These are phyloP conservation scores for Cyanoramphus novaezelandiae DNA, from an alignment of 2,113 vertebrate genomes.

Conservation along the genomic window DNA sequence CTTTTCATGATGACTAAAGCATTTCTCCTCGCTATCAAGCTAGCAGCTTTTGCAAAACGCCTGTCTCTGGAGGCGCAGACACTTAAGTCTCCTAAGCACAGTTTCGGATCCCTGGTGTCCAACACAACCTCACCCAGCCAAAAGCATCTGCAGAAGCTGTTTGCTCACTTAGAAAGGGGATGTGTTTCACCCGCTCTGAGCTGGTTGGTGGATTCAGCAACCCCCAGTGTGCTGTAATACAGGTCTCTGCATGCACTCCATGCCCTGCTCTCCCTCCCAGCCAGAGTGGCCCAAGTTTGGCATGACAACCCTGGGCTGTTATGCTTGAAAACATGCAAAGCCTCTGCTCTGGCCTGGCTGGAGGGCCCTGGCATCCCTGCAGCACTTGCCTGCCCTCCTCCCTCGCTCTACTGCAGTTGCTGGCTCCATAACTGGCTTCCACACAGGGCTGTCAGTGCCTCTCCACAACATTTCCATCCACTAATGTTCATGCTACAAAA, in stretches of 20 bases:
- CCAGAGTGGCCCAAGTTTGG: not conserved
- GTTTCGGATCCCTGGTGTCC: not conserved
- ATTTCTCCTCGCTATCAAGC: not conserved
- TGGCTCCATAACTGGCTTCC: not conserved
- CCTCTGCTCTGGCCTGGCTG: not conserved
- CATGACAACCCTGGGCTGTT: not conserved
- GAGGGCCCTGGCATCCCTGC: not conserved
- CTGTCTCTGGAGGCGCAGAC: not conserved
- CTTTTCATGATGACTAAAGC: not conserved
- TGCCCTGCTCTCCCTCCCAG: not conserved
- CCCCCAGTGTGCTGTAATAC: not conserved
- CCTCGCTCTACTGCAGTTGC: not conserved
- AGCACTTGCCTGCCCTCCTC: accelerated
- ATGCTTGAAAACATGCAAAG: not conserved
- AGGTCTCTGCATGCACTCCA: accelerated
- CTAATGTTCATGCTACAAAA: not conserved
- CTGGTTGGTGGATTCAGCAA: not conserved
- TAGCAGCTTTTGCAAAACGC: not conserved
- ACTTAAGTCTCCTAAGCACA: not conserved
- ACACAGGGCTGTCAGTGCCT: not conserved
- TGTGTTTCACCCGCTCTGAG: accelerated
- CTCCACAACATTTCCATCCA: accelerated
- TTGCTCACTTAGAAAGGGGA: not conserved
- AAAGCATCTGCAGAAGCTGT: not conserved
- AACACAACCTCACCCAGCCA: not conserved